Evolutionary conservation across 2,797 vertebrate genomes (phyloP), one percentile per base, ranked within the genome.

Genomic region (Bryconaethiops microstoma): DNA sequence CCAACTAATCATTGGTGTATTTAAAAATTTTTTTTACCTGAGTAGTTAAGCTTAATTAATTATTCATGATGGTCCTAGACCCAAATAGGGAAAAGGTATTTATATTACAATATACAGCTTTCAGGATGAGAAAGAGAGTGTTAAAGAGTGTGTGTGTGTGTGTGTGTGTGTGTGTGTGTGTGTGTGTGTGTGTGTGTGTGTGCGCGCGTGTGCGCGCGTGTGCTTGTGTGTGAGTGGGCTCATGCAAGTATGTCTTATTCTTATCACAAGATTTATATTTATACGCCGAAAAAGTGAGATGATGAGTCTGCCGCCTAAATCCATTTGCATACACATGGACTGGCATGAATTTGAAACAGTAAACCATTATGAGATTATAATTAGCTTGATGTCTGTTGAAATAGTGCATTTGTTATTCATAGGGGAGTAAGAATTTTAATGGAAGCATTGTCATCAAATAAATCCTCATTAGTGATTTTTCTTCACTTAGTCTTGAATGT

Each of bases 391-490:
- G 74, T 83, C 81, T 79, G 79, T 82, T 83, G 81, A 83, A 85
- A 85, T 78, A 83, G 68, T 81, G 73, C 80, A 79, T 86, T 86
- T 83, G 83, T 86, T 85, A 86, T 86, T 85, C 78, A 85, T 85
- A 55, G 79, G 81, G 83, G 83, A 69, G 54, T 79, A 35, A 8
- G 57, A 74, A 73, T 81, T 85, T 86, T 86, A 83, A 84, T 83
- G 74, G 83, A 81, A 82, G 78, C 85, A 74, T 77, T 86, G 83
- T 85, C 84, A 86, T 85, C 79, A 83, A 85, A 87, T 83, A 87
- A 87, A 85, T 85, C 76, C 83, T 85, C 85, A 85, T 87, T 87
- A 85, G 83, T 69, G 73, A 65, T 60, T 76, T 84, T 83, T 81
- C 67, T 75, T 70, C 80, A 80, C 83, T 84, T 72, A 79, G 75